Evolutionary conservation across 2,888 invertebrate genomes (phyloP).

Genomic region (Brachycybe producta): DNA sequence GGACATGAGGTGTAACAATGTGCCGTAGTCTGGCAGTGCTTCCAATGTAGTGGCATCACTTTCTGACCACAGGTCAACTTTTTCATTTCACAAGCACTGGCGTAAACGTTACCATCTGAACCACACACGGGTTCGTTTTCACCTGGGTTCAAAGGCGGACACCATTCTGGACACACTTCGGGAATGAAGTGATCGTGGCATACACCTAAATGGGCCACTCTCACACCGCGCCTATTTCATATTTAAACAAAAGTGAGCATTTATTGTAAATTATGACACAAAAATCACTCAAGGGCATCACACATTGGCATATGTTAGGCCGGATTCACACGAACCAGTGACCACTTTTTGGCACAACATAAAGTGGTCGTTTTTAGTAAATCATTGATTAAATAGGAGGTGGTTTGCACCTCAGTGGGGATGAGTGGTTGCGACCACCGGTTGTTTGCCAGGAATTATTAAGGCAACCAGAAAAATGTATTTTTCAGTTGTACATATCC

Average conservation of each 20-base stretch:
- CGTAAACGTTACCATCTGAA: constrained; percentile 82
- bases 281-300: no score
- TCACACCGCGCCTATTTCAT: constrained; percentile 73
- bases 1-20: constrained; percentile 57
- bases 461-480: no score
- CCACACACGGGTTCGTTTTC: constrained; percentile 69
- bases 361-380: no score
- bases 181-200: constrained; percentile 58
- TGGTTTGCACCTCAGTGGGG: no score
- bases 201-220: constrained; percentile 74
- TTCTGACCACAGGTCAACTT: constrained; percentile 76
- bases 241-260: neutral
- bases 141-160: constrained; percentile 27
- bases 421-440: no score
- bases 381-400: no score
- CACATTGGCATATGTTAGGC: no score
- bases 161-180: constrained; percentile 49
- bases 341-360: no score
- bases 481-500: no score
- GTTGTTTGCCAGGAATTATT: no score
- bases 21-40: constrained; percentile 46
- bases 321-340: no score
- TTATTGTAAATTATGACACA: neutral
- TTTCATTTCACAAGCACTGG: constrained; percentile 87
- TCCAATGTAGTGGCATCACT: constrained; percentile 53